Evolutionary conservation across 1,140 invertebrate genomes (phyloP), one percentile per base, ranked within the genome.

Genomic region (Meloidogyne floridensis): DNA sequence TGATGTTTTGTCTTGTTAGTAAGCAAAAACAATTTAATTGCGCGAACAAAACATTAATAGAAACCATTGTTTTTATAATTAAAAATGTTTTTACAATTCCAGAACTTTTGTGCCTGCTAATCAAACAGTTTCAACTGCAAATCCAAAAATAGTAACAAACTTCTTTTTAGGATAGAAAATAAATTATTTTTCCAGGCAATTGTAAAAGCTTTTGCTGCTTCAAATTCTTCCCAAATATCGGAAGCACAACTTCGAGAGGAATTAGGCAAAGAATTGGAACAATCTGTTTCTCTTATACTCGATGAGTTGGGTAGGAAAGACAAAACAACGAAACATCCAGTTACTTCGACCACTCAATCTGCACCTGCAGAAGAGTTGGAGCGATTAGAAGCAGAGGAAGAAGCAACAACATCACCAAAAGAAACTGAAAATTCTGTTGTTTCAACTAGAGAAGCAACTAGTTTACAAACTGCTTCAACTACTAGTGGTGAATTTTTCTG

Each of bases 181-280:
- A n/a, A 65, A 4, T 20, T 70, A 42, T 84, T 9, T 20, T 71
- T 86, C 75, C 42, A 85, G 81, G 83, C 76, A 43, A 71, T 77
- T 51, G 83, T 85, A 11, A 77, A 76, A 51, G 84, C 84, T 18
- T 87, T 85, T 72, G 86, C 84, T 53, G 86, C 86, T 5, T 82
- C 85, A 15, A 86, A 86, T 65, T 71, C 83, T 20, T 80, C 74
- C n/a, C 59, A 87, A 72, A 70, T 86, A 53, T 77, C 82, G 9
- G 70, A 82, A 72, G 76, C 84, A 59, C 83, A 86, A n/a, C 65
- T 86, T 43, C 51, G 78, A 76, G 75, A 78, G 20, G 85, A 86
- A 75, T 72, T 86, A 13, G 77, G 88, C 72, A 80, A 75, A 32
- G 85, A 86, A 75, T 78, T 86, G 71, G 80, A 87, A 56, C 47